Evolutionary conservation across 2,797 vertebrate genomes (phyloP).

Genomic region (Neoniphon sammara): DNA sequence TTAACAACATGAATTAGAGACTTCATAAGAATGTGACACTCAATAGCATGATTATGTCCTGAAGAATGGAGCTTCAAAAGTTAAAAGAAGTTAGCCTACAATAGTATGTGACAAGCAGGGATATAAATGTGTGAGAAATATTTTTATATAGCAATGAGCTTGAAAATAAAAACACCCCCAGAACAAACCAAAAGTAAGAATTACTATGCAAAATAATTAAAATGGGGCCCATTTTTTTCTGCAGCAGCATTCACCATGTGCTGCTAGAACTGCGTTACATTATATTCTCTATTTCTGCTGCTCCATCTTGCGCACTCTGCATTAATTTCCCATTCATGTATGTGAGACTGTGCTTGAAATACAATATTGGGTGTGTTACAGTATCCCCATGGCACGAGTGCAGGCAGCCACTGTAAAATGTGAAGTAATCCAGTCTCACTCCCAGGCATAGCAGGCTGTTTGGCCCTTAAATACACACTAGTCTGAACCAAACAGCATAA

Average conservation of each 20-base stretch:
- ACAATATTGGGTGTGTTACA: slow-evolving; percentile 40
- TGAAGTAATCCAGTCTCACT: slow-evolving; percentile 63
- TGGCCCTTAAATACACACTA: slow-evolving; percentile 34
- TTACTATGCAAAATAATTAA: slow-evolving; percentile 19
- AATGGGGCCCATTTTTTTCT: not conserved
- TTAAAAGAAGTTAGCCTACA: slow-evolving; percentile 23
- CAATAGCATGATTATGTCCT: slow-evolving; percentile 39
- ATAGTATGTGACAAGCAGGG: not conserved
- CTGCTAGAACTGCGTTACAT: slow-evolving; percentile 4
- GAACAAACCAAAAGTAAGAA: not conserved
- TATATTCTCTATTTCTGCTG: slow-evolving; percentile 26
- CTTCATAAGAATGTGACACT: slow-evolving; percentile 38
- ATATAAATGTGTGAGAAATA: not conserved
- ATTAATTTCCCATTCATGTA: slow-evolving; percentile 64
- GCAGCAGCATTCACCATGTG: slow-evolving; percentile 28
- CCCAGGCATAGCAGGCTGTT: slow-evolving; percentile 48
- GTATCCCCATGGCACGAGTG: slow-evolving; percentile 48
- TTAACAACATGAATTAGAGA: slow-evolving; percentile 43
- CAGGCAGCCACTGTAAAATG: slow-evolving; percentile 52
- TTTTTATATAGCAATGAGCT: not conserved
- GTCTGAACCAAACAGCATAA: slow-evolving; percentile 53
- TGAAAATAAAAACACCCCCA: not conserved
- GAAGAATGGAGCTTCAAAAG: slow-evolving; percentile 28
- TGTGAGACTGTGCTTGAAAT: slow-evolving; percentile 54
- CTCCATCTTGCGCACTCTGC: slow-evolving; percentile 8